Evolutionary conservation across 1,140 invertebrate genomes (phyloP), one percentile per base, ranked within the genome.

Genomic region (Drosophila kikkawai): DNA sequence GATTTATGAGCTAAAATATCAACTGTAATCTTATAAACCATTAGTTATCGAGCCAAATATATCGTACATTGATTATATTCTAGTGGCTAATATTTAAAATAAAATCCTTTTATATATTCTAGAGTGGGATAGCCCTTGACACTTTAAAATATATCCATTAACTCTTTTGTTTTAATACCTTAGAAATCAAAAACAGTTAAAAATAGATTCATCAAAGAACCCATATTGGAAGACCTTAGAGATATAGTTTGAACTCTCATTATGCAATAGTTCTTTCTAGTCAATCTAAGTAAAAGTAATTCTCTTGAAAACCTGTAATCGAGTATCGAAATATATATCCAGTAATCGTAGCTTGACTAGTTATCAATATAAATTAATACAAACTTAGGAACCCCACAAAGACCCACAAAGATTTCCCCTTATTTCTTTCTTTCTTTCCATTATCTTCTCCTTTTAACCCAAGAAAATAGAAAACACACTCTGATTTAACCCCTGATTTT

Each of bases 261-360:
- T 22, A 26, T 36, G 15, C 39, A 65, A 65, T 51, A 53, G 36
- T 6, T 65, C 37, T 53, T n/a, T 3, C 12, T 19, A 36, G 51
- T 4, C 7, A 37, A 51, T 42, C 8, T 56, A 48, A 58, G 51
- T 70, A 70, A 66, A 22, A 11, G 15, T 19, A 44, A 32, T 50
- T 12, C 37, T 44, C 8, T 19, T 42, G 29, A 60, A 26, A 41
- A 29, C 53, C 69, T 48, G 32, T 73, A 70, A 55, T 55, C 37
- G 22, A 50, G 34, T 67, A 55, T 36, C 7, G 22, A 44, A 29
- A 5, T 29, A 17, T 29, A 17, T 36, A 70, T 7, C 53, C 67
- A 71, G 67, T 73, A 73, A 50, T 0, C 39, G 69, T 73, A 73
- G 69, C 53, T 58, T 71, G 26, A 59, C 29, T 73, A 71, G 69